Percentiles rank a stretch among this genome's conserved stretches.
Conservation (phyloP, 2,113 vertebrate genomes). For the Peromyscus polionotus region DNA sequence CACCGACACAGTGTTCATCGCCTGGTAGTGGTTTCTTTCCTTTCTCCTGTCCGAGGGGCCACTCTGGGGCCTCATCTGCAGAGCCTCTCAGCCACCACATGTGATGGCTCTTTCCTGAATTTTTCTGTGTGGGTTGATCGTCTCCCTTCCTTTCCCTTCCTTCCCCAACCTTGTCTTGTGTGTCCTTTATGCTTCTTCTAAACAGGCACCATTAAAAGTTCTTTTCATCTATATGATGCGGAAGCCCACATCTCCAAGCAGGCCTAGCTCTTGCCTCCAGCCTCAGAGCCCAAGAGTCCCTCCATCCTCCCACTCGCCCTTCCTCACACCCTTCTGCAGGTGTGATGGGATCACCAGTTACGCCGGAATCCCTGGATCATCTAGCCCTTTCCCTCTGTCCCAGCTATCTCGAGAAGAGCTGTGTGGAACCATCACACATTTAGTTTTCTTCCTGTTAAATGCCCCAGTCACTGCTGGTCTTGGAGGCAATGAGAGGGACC, state of each 20-base stretch:
- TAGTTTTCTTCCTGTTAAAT: not conserved
- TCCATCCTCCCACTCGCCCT: not conserved
- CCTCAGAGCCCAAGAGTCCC: not conserved
- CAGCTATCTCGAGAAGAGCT: not conserved
- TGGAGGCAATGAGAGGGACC: not conserved
- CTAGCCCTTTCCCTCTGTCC: not conserved
- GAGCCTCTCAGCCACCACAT: not conserved
- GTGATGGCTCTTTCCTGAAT: not conserved
- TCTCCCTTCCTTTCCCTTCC: not conserved
- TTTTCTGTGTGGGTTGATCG: not conserved
- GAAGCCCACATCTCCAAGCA: not conserved
- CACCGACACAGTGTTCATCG: too few species aligned
- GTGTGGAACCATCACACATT: not conserved
- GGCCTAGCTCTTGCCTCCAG: not conserved
- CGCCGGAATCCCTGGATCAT: fast-evolving
- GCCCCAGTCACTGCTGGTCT: not conserved
- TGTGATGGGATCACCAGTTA: not conserved
- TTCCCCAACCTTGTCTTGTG: not conserved
- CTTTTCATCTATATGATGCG: not conserved
- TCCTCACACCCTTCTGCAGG: too few species aligned
- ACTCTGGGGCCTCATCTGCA: not conserved
- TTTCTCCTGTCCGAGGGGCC: not conserved
- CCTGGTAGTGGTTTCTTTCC: not conserved
- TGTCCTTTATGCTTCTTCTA: not conserved
- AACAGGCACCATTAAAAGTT: not conserved